These are phyloP conservation scores for Gymnoscopelus braueri DNA, from an alignment of 2,797 vertebrate species.

Conservation along the genomic window DNA sequence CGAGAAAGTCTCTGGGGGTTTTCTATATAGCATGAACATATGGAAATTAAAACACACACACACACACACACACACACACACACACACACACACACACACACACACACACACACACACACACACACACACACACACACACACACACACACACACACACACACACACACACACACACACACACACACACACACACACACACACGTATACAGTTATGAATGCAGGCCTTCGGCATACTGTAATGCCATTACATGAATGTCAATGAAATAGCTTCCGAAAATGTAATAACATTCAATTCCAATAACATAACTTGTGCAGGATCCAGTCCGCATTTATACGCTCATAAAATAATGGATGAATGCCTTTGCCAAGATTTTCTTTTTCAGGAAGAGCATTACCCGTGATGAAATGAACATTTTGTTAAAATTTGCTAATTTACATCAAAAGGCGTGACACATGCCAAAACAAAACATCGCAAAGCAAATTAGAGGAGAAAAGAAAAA, in stretches of 20 bases:
- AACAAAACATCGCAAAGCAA: slow-evolving; percentile 31
- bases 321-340: slow-evolving; percentile 8
- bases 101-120: slow-evolving; percentile 5
- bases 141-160: slow-evolving; percentile 5
- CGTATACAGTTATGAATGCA: background rate
- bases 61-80: background rate
- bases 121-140: slow-evolving; percentile 7
- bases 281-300: slow-evolving; percentile 10
- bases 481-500: background rate
- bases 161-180: background rate
- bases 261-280: background rate
- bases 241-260: background rate
- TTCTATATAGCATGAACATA: background rate
- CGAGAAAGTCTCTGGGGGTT: background rate
- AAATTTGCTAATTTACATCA: slow-evolving; percentile 10
- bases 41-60: background rate
- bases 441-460: slow-evolving; percentile 14
- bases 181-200: background rate
- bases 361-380: background rate
- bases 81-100: background rate
- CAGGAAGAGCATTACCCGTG: background rate
- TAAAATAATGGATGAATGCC: slow-evolving; percentile 12
- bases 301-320: background rate
- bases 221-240: background rate
- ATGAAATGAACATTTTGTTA: slow-evolving; percentile 33